Conservation (phyloP, 2,888 invertebrate species). For the Hecatera dysodea region DNA sequence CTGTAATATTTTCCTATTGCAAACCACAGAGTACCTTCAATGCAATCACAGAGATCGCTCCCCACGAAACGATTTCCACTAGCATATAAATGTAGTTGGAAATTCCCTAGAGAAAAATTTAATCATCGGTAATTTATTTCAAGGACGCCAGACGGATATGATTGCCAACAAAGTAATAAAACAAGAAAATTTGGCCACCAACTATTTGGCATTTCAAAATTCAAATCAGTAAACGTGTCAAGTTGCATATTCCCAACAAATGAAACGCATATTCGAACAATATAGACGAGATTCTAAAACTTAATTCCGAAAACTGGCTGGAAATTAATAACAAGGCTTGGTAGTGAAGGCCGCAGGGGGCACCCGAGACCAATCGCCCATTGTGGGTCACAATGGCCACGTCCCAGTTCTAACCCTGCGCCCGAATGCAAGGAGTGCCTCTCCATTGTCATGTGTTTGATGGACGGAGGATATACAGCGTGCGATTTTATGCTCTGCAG, state of each 20-base stretch:
- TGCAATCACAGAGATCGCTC: too few relatives aligned
- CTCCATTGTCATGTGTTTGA: conserved; percentile 45
- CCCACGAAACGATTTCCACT: not conserved
- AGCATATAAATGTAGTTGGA: not conserved
- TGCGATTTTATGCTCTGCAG: conserved; percentile 16
- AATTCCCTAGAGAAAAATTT: not conserved
- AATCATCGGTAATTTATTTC: not conserved
- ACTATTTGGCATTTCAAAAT: not conserved
- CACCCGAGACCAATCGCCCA: conserved; percentile 50
- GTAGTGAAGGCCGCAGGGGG: conserved; percentile 44
- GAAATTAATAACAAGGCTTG: conserved; percentile 44
- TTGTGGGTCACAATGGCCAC: conserved; percentile 45
- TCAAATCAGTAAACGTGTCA: conserved; percentile 17
- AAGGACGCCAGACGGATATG: not conserved
- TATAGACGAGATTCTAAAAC: conserved; percentile 6
- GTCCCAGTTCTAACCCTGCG: conserved; percentile 43
- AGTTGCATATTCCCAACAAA: not conserved
- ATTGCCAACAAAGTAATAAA: not conserved
- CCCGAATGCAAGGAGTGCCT: conserved; percentile 45
- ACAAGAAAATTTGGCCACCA: not conserved
- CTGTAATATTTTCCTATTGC: not conserved
- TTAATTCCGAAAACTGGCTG: conserved; percentile 37
- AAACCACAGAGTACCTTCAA: conserved; percentile 1
- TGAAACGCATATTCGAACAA: conserved; percentile 21
- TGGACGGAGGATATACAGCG: conserved; percentile 21